These are phyloP conservation scores for Tribolium freemani DNA, from an alignment of 2,888 invertebrate genomes.

Conservation along the genomic window DNA sequence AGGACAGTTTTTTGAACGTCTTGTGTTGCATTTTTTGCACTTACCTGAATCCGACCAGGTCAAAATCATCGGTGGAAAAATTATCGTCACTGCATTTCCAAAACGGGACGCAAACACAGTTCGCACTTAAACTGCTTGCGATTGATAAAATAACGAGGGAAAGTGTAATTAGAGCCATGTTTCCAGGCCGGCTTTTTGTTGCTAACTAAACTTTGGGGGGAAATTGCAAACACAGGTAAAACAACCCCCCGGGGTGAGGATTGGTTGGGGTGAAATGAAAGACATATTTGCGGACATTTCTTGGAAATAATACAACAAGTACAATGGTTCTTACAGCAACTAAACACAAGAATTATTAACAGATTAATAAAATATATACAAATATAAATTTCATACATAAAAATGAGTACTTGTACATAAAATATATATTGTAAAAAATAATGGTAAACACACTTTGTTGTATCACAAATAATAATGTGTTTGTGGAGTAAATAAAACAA, in stretches of 20 bases:
- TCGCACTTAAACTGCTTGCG: constrained; percentile 17
- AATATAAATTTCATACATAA: constrained; percentile 50
- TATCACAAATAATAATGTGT: constrained; percentile 43
- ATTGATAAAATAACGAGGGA: not conserved
- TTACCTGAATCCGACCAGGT: constrained; percentile 57
- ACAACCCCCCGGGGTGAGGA: not conserved
- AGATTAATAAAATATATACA: constrained; percentile 58
- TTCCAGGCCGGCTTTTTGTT: not conserved
- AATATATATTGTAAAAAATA: constrained; percentile 43
- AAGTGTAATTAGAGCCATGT: not conserved
- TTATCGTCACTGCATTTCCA: constrained; percentile 62
- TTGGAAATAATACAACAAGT: constrained; percentile 45
- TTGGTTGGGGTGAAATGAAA: not conserved
- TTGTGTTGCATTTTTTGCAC: not conserved
- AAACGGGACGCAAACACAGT: constrained; percentile 63
- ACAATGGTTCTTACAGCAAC: constrained; percentile 41
- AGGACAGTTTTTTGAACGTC: not conserved
- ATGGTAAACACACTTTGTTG: constrained; percentile 41
- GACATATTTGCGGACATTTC: constrained; percentile 23
- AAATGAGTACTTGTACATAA: constrained; percentile 45
- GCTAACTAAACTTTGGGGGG: not conserved
- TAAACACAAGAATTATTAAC: constrained; percentile 52
- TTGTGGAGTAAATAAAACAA: constrained; percentile 4
- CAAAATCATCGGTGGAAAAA: constrained; percentile 57
- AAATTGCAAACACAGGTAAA: not conserved